Evolutionary conservation across 2,113 vertebrate genomes (phyloP), one percentile per base, ranked within the genome.

Genomic region (Tupaia tana): DNA sequence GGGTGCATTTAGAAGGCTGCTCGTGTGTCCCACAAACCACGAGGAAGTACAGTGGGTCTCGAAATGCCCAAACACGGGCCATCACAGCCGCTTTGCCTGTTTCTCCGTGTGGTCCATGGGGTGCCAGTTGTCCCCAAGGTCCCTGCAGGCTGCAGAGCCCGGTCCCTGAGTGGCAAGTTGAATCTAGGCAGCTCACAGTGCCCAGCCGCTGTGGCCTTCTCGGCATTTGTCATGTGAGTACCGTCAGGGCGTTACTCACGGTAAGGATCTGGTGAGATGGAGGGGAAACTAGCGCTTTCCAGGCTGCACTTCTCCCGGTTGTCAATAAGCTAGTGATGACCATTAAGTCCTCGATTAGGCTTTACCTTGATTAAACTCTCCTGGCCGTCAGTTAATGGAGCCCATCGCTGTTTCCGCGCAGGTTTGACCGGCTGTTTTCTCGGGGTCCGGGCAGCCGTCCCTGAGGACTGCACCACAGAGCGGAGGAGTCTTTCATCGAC

Each of bases 401-500:
- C 54, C 25, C 19, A 61, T 63, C 5, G 58, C 58, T 31, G 56
- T 43, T 78, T 43, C 15, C 87, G 1, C 8, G 9, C 0, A 16
- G 56, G 85, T 7, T 11, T 58, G 54, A 52, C 15, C 24, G 59
- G 63, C 59, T 69, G 11, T 4, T 14, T 64, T 24, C 31, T 31
- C 74, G 34, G 43, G 54, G 12, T 59, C 20, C 18, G 27, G 34
- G 13, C 24, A 25, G 61, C 61, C 2, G 1, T 70, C 24, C 64
- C 43, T 7, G 0, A n/a, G 29, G 56, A 52, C 63, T 2, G 11
- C n/a, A n/a, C 66, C 31, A 14, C 4, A 31, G 20, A 93, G 63
- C 77, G 87, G 56, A 94, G 61, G 54, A 59, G 13, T 75, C 27
- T 91, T 64, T 87, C 80, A 80, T 93, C 80, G 71, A 31, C 74